These are phyloP conservation scores for Drosophila incognita DNA, from an alignment of 2,888 invertebrate species.

Conservation along the genomic window DNA sequence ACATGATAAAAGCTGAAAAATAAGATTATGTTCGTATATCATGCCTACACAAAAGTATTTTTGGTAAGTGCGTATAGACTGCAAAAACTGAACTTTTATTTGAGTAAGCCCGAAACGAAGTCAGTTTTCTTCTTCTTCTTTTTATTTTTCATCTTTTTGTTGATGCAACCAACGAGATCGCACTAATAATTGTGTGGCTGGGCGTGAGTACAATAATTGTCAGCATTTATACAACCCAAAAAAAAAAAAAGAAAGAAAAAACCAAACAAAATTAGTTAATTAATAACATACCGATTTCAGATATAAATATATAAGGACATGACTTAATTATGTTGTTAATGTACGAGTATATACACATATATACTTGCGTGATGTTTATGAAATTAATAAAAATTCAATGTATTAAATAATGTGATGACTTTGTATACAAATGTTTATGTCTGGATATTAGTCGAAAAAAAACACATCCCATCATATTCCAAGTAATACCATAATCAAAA, in stretches of 20 bases:
- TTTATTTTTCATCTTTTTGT: not conserved
- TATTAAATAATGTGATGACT: slow-evolving; percentile 7
- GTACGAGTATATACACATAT: slow-evolving; percentile 41
- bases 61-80: slow-evolving; percentile 43
- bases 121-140: slow-evolving; percentile 3
- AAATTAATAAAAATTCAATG: slow-evolving; percentile 58
- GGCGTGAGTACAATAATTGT: slow-evolving; percentile 59
- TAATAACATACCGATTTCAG: slow-evolving; percentile 38
- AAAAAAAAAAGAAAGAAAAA: slow-evolving; percentile 1
- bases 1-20: slow-evolving; percentile 14
- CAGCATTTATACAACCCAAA: slow-evolving; percentile 60
- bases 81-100: slow-evolving; percentile 18
- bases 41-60: slow-evolving; percentile 26
- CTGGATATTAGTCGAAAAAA: not conserved
- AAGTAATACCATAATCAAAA: not conserved
- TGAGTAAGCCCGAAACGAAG: slow-evolving; percentile 5
- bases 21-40: slow-evolving; percentile 18
- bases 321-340: slow-evolving; percentile 43
- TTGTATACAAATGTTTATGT: not conserved
- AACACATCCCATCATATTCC: not conserved
- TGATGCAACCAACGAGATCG: slow-evolving; percentile 29
- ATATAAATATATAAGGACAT: slow-evolving; percentile 14
- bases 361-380: slow-evolving; percentile 61
- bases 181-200: slow-evolving; percentile 23
- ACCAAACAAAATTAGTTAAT: slow-evolving; percentile 42